phyloP scores from a whole-genome alignment of 2,113 vertebrate genomes.

The Gymnogyps californianus region DNA sequence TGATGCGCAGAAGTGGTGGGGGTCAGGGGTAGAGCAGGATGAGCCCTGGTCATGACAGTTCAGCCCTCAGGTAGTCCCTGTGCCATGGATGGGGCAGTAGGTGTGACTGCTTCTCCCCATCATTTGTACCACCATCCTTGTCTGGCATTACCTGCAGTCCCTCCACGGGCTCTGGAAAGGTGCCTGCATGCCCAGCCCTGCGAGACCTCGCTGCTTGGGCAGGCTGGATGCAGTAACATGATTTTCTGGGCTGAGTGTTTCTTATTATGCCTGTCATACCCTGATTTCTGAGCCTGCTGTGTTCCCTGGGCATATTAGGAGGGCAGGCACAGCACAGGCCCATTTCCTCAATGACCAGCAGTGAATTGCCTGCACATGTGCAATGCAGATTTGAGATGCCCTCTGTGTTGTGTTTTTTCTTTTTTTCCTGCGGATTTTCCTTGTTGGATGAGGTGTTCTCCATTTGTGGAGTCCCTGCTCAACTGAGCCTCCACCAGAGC shows the following conservation, averaged over 20 bases:
- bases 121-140: not conserved
- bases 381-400: not conserved
- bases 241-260: constrained; percentile 4
- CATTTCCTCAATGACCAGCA: constrained; percentile 6
- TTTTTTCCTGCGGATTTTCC: constrained; percentile 2
- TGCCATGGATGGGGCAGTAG: not conserved
- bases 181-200: not conserved
- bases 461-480: constrained; percentile 8
- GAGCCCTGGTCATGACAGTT: too few relatives aligned
- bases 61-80: not conserved
- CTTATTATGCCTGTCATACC: not conserved
- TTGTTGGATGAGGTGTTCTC: not conserved
- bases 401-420: not conserved
- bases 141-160: not conserved
- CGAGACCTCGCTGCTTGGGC: rapidly evolving
- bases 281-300: constrained; percentile 11
- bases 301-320: not conserved
- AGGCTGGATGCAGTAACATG: not conserved
- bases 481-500: constrained; percentile 26
- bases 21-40: not conserved
- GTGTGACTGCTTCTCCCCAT: not conserved
- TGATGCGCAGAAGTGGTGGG: not conserved
- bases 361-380: not conserved
- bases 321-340: not conserved
- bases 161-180: not conserved